Conservation (phyloP, 2,888 invertebrate species). For the Deilephila elpenor region DNA sequence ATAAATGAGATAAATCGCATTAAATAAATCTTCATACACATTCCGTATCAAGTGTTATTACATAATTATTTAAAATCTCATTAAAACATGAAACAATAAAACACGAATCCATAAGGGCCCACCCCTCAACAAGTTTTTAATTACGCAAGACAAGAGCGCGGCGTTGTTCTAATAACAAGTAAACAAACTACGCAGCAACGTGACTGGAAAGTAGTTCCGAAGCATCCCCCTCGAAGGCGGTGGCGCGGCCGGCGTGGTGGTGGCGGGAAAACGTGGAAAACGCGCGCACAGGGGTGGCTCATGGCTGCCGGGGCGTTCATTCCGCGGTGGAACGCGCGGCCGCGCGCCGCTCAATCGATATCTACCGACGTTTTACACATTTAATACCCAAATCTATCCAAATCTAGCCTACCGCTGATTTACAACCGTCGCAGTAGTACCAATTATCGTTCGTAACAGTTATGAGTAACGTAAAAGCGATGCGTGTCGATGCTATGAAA, state of each 20-base stretch:
- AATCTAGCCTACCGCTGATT: not conserved
- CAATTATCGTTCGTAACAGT: not conserved
- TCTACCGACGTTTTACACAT: slow-evolving; percentile 46
- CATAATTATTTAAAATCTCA: not conserved
- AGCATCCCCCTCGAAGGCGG: slow-evolving; percentile 48
- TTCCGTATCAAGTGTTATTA: not conserved
- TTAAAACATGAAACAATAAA: not conserved
- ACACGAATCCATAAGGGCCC: not conserved
- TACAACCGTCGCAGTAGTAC: not conserved
- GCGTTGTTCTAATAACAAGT: slow-evolving; percentile 43
- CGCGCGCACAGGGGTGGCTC: slow-evolving; percentile 66
- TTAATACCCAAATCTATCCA: slow-evolving; percentile 24
- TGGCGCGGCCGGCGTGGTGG: slow-evolving; percentile 38
- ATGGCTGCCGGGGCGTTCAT: slow-evolving; percentile 62
- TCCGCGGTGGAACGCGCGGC: slow-evolving; percentile 72
- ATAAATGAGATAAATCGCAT: not conserved
- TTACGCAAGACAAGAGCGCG: slow-evolving; percentile 40
- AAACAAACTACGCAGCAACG: slow-evolving; percentile 55
- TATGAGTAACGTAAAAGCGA: not conserved
- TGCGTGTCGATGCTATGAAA: slow-evolving; percentile 37
- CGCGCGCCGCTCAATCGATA: slow-evolving; percentile 80
- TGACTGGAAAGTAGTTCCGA: slow-evolving; percentile 50
- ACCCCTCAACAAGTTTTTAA: slow-evolving; percentile 18
- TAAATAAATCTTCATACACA: not conserved
- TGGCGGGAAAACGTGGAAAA: slow-evolving; percentile 79